phyloP scores from a whole-genome alignment of 2,888 invertebrate species.

The Eretmocerus hayati region DNA sequence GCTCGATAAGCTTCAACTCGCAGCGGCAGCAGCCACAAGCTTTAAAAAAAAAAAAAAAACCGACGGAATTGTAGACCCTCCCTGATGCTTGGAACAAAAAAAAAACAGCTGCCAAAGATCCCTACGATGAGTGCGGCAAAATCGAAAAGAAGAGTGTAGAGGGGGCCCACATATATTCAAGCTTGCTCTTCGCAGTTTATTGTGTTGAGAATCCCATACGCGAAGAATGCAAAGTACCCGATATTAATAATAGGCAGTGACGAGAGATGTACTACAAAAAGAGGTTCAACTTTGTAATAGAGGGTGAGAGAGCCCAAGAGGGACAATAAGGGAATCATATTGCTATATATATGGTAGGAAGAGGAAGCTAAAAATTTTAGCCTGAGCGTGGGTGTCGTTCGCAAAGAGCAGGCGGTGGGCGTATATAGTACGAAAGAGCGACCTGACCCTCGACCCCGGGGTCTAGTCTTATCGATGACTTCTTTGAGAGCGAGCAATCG shows the following conservation, averaged over 20 bases:
- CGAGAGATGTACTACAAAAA: too few relatives aligned
- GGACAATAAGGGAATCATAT: constrained; percentile 4
- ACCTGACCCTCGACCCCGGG: constrained; percentile 42
- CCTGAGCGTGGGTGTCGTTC: constrained; percentile 43
- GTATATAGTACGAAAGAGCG: too few relatives aligned
- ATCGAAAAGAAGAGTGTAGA: constrained; percentile 6
- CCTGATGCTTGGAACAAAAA: too few relatives aligned
- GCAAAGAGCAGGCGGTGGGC: constrained; percentile 37
- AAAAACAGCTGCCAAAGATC: too few relatives aligned
- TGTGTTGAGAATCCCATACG: too few relatives aligned
- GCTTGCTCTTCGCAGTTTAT: too few relatives aligned
- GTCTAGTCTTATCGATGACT: constrained; percentile 25
- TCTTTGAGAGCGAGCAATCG: constrained; percentile 21
- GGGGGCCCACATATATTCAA: too few relatives aligned
- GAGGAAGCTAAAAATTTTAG: constrained; percentile 34
- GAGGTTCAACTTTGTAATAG: neutral
- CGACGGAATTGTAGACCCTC: too few relatives aligned
- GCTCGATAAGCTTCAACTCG: constrained; percentile 4
- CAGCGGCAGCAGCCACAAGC: too few relatives aligned
- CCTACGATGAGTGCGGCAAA: constrained; percentile 4
- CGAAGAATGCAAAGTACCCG: too few relatives aligned
- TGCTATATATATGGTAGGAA: constrained; percentile 19
- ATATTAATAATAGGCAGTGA: too few relatives aligned
- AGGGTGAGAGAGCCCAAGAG: constrained; percentile 14
- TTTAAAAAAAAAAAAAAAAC: too few relatives aligned